Percentiles rank a stretch among this genome's conserved stretches.
Conservation (phyloP, 2,888 invertebrate species). For the Eudasyphora cyanicolor region DNA sequence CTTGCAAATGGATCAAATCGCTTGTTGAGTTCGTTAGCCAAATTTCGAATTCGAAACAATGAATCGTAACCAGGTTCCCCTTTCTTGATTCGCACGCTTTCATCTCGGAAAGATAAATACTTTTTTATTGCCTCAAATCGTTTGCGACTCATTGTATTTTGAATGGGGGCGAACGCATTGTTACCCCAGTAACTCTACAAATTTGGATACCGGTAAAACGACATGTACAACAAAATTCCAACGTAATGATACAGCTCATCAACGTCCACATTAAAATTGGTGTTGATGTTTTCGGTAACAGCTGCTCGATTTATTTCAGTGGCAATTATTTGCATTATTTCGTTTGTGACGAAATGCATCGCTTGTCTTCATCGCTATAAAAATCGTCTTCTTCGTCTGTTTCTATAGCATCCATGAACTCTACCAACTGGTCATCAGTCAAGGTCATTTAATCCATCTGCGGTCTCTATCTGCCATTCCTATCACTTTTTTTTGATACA, state of each 20-base stretch:
- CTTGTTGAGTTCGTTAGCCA: conserved; percentile 47
- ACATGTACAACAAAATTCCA: conserved; percentile 56
- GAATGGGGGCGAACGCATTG: conserved; percentile 53
- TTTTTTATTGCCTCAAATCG: conserved; percentile 58
- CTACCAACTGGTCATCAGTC: conserved; percentile 21
- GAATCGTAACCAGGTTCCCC: conserved; percentile 60
- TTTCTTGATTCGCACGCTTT: conserved; percentile 54
- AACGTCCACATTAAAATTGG: no score
- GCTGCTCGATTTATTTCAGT: conserved; percentile 15
- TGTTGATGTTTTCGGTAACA: conserved; percentile 32
- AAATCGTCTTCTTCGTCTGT: conserved; percentile 16
- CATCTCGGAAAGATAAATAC: conserved; percentile 60
- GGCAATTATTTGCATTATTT: conserved; percentile 33
- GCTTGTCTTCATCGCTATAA: conserved; percentile 1
- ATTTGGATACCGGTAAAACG: no score
- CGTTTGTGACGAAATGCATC: conserved; percentile 29
- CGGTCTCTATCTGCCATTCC: conserved; percentile 34
- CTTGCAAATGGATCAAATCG: conserved; percentile 12
- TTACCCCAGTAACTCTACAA: no score
- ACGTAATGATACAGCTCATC: conserved; percentile 42
- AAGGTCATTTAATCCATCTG: conserved; percentile 21
- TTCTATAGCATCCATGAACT: conserved; percentile 28
- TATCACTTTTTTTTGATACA: background rate
- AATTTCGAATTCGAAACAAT: conserved; percentile 37
- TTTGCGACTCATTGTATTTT: conserved; percentile 40